These are phyloP conservation scores for Nothobranchius kuhntae DNA, from an alignment of 2,113 vertebrate species.

Conservation along the genomic window DNA sequence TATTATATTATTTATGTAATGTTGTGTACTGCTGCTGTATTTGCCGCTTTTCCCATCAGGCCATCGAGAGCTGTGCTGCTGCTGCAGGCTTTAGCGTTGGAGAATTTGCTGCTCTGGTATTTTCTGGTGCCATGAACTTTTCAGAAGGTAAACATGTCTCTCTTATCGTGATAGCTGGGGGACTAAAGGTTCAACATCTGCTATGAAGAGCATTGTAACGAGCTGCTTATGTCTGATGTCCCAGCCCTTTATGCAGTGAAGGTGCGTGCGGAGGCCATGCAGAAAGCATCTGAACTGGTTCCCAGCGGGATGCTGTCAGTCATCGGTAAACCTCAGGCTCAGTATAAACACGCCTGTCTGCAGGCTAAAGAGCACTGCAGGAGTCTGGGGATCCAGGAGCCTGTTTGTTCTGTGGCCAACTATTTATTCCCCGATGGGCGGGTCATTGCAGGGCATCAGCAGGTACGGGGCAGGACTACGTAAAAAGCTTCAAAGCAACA, in stretches of 20 bases:
- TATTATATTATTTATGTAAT: no score
- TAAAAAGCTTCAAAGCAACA: neutral
- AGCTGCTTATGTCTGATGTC: neutral
- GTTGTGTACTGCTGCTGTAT: no score
- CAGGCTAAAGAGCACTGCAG: constrained; percentile 88
- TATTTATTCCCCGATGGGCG: constrained; percentile 93
- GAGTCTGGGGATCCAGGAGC: constrained; percentile 81
- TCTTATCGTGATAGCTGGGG: neutral
- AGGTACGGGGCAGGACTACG: constrained; percentile 73
- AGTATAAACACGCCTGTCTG: constrained; percentile 83
- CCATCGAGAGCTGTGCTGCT: constrained; percentile 87
- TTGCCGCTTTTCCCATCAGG: constrained; percentile 69
- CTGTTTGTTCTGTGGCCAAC: constrained; percentile 88
- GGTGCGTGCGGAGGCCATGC: constrained; percentile 93
- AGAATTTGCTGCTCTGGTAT: constrained; percentile 93
- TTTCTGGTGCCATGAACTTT: constrained; percentile 89
- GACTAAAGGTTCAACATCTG: neutral
- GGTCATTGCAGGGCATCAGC: constrained; percentile 90
- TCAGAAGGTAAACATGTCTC: constrained; percentile 83
- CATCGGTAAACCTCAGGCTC: constrained; percentile 78
- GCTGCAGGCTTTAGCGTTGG: constrained; percentile 96
- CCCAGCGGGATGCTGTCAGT: constrained; percentile 93
- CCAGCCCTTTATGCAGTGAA: constrained; percentile 90
- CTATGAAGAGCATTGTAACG: no score
- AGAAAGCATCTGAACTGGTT: constrained; percentile 84